These are phyloP conservation scores for Psilopogon haemacephalus DNA, from an alignment of 2,113 vertebrate species.

Conservation along the genomic window DNA sequence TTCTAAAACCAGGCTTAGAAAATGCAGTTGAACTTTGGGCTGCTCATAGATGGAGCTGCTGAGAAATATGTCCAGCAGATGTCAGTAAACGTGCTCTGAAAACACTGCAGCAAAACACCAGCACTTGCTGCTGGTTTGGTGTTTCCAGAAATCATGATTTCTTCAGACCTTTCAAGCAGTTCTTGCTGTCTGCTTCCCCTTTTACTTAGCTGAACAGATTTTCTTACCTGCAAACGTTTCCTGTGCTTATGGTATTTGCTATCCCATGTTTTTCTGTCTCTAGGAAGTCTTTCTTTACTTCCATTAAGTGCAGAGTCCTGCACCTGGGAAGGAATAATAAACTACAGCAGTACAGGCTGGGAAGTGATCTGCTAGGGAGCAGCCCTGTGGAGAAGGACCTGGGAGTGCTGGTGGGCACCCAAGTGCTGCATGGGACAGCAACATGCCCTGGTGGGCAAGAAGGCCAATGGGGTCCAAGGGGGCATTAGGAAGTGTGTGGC, in stretches of 20 bases:
- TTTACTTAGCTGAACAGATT: not conserved
- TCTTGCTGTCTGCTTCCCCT: not conserved
- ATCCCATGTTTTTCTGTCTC: not conserved
- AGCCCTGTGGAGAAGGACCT: too few species aligned
- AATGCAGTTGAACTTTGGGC: not conserved
- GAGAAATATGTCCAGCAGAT: slow-evolving; percentile 51
- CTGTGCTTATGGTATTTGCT: not conserved
- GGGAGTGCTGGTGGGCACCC: too few species aligned
- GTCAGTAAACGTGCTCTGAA: slow-evolving; percentile 49
- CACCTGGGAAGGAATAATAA: too few species aligned
- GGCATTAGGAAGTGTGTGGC: too few species aligned
- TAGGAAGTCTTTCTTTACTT: not conserved
- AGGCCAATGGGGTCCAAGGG: too few species aligned
- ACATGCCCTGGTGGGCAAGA: too few species aligned
- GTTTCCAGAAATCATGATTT: not conserved
- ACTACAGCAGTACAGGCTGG: too few species aligned
- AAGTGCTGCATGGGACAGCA: too few species aligned
- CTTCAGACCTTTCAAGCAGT: not conserved
- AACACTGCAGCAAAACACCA: not conserved
- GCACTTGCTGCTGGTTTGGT: not conserved
- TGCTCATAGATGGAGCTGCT: not conserved
- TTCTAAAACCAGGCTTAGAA: not conserved
- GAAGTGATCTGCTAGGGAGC: too few species aligned
- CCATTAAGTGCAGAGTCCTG: not conserved
- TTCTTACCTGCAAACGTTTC: not conserved